These are phyloP conservation scores for Conus canariensis DNA, from an alignment of 2,888 invertebrate species.

Conservation along the genomic window DNA sequence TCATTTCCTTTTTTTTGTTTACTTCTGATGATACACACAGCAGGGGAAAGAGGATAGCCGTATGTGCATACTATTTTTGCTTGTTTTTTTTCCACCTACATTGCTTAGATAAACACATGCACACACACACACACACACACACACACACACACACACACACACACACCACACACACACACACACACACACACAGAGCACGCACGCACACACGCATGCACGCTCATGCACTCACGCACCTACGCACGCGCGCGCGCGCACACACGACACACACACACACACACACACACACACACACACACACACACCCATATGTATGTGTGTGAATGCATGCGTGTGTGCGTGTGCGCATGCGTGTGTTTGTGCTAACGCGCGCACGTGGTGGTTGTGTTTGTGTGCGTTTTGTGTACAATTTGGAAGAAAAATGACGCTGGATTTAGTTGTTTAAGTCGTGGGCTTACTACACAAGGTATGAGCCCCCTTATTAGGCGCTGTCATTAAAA, in stretches of 20 bases:
- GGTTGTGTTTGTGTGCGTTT: no score
- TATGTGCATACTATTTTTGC: no score
- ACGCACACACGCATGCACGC: neutral
- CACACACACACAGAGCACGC: neutral
- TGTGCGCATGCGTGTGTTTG: no score
- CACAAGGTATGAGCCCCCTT: no score
- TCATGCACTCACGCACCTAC: neutral
- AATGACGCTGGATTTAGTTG: no score
- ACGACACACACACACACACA: constrained; percentile 33
- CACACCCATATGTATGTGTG: neutral
- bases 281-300: constrained; percentile 29
- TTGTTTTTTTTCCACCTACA: no score
- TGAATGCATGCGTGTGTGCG: neutral
- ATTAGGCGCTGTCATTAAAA: no score
- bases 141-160: constrained; percentile 8
- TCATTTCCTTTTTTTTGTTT: neutral
- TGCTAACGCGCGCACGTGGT: no score
- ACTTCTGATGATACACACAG: no score
- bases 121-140: neutral
- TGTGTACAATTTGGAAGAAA: no score
- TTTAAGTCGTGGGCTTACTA: no score
- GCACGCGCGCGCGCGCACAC: neutral
- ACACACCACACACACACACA: constrained; percentile 14
- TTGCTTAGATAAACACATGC: neutral
- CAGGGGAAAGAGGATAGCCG: no score